Conservation (phyloP, 2,888 invertebrate species). For the Noctuana brunneofusca region DNA sequence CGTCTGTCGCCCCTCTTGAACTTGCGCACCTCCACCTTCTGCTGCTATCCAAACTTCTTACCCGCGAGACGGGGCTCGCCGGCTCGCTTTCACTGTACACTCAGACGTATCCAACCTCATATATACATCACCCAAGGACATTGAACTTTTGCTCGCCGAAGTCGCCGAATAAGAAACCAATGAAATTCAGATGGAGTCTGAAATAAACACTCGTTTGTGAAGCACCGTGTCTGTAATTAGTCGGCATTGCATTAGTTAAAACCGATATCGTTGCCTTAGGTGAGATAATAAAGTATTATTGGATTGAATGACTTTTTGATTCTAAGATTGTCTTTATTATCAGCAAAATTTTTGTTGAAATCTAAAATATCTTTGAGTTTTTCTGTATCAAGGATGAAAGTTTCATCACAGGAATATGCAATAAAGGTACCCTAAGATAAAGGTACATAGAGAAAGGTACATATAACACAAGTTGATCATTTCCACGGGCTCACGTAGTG, state of each 20-base stretch:
- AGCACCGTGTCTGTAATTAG: neutral
- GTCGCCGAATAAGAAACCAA: slow-evolving; percentile 7
- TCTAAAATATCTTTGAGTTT: too few species aligned
- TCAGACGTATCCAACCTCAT: slow-evolving; percentile 40
- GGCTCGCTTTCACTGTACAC: slow-evolving; percentile 41
- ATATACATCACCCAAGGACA: slow-evolving; percentile 24
- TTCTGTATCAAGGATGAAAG: too few species aligned
- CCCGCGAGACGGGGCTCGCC: slow-evolving; percentile 41
- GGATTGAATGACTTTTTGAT: too few species aligned
- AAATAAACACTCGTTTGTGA: neutral
- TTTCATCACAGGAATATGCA: too few species aligned
- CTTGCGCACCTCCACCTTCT: slow-evolving; percentile 38
- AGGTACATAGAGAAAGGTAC: too few species aligned
- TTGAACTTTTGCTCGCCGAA: slow-evolving; percentile 22
- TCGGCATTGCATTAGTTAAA: neutral
- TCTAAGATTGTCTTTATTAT: too few species aligned
- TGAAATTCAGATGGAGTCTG: neutral
- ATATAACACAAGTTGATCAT: neutral
- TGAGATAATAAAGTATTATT: too few species aligned
- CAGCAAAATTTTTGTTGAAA: too few species aligned
- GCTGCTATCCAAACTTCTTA: slow-evolving; percentile 43
- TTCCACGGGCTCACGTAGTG: slow-evolving; percentile 37
- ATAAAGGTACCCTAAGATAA: too few species aligned
- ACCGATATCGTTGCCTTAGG: neutral
- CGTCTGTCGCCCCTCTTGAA: slow-evolving; percentile 35